These are phyloP conservation scores for Nomada ruficornis DNA, from an alignment of 2,888 invertebrate genomes.

Conservation along the genomic window DNA sequence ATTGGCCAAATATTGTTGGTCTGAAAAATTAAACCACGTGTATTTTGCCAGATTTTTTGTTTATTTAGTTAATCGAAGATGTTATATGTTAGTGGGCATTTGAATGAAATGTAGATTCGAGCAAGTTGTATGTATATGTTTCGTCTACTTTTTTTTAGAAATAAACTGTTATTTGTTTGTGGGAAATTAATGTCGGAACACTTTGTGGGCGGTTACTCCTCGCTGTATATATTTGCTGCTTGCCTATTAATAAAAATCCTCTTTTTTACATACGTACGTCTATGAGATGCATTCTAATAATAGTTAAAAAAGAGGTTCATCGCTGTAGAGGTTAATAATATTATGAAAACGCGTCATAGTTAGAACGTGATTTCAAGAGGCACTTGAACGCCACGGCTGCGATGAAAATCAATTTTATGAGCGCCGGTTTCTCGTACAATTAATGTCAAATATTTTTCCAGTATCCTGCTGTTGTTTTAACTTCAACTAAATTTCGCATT, in stretches of 20 bases:
- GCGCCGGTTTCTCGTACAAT: neutral
- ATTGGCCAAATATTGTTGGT: neutral
- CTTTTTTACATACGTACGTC: slow-evolving; percentile 46
- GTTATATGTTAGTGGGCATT: neutral
- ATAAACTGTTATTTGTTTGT: neutral
- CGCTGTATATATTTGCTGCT: slow-evolving; percentile 34
- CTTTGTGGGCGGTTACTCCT: neutral
- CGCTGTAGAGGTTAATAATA: slow-evolving; percentile 55
- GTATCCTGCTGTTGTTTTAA: neutral
- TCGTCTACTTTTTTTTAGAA: neutral
- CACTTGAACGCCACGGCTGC: slow-evolving; percentile 16
- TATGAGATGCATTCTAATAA: slow-evolving; percentile 53
- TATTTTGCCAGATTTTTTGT: neutral
- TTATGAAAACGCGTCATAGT: slow-evolving; percentile 54
- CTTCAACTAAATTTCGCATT: neutral
- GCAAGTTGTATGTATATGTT: neutral
- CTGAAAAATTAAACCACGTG: neutral
- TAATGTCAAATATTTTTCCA: neutral
- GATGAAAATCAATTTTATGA: slow-evolving; percentile 20
- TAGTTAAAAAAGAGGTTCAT: slow-evolving; percentile 37
- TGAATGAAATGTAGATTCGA: neutral
- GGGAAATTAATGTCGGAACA: neutral
- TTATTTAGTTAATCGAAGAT: neutral
- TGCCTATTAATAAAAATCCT: slow-evolving; percentile 48
- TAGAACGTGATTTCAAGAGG: slow-evolving; percentile 33